Base-by-base conservation (phyloP, 2,888 invertebrate genomes). In the Emmelina monodactyla region DNA sequence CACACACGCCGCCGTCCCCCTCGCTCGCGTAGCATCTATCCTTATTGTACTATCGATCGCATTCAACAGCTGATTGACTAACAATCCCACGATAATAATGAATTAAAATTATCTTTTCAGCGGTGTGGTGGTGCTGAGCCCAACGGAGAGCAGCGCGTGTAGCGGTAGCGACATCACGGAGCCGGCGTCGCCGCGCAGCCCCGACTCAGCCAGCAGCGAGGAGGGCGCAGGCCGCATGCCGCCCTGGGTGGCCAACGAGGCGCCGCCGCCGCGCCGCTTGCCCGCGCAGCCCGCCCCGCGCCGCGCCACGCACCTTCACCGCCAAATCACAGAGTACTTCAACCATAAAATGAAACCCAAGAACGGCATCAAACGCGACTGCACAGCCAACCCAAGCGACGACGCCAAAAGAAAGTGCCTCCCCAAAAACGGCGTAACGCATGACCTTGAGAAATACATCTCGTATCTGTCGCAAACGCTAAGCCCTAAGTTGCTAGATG, bases 271-370 rank as follows among this genome's bases (percentile, higher is more conserved):
- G 67, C 69, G 69, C 55, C 72, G 70, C 59, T 54, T 64, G 50
- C 66, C 70, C 59, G 66, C 60, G 40, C 69, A 63, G 47, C 61
- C 63, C 39, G 65, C 60, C 44, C 70, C 71, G 42, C 62, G 60
- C 41, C 73, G 68, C 45, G 55, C 58, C 37, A 47, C 50, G 55
- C 59, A 58, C 41, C 66, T 72, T 42, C 91, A 90, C 66, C 91
- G 89, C 33, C 90, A 91, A 67, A 92, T 92, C 59, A 90, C 90
- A 15, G 91, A 91, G 56, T 92, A 88, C 65, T 92, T 91, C 65
- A 92, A 89, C 62, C 87, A 90, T 43, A 91, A 91, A 69, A 87
- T 89, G 81, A 92, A 91, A 71, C 85, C 88, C 16, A 83, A 84
- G 45, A 82, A 80, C 52, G 69, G 64, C 39, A 56, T 82, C 44